phyloP scores from a whole-genome alignment of 2,113 vertebrate species.

The Haliaeetus leucogaster region DNA sequence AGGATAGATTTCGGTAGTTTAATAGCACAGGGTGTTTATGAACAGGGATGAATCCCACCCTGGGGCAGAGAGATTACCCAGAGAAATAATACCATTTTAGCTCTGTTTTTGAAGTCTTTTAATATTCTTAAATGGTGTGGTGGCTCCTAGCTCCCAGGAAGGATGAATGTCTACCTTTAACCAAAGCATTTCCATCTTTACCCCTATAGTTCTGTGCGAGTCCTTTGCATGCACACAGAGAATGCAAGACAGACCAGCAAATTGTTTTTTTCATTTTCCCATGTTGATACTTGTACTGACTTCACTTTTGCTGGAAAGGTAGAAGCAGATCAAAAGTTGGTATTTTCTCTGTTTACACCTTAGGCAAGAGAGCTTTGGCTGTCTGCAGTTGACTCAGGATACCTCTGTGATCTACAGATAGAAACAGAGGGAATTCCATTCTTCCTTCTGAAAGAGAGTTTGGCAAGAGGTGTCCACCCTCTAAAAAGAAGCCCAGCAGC shows the following conservation, averaged over 20 bases:
- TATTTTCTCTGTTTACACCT: conserved; percentile 28
- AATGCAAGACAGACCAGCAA: background rate
- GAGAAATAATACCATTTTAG: background rate
- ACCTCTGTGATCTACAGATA: background rate
- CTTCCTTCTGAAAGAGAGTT: background rate
- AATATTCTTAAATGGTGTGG: background rate
- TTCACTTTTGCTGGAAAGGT: background rate
- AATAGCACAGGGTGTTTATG: background rate
- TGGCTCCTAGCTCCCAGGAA: background rate
- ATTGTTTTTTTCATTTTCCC: background rate
- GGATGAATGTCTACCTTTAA: background rate
- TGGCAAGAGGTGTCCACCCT: background rate
- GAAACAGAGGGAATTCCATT: background rate
- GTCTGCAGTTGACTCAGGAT: background rate
- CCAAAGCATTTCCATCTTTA: background rate
- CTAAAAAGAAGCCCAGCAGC: background rate
- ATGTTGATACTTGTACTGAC: background rate
- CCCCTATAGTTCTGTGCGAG: background rate
- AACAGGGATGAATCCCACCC: background rate
- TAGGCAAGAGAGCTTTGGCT: background rate
- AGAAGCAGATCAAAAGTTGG: background rate
- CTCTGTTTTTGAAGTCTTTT: background rate
- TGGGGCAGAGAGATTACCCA: background rate
- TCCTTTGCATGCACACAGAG: background rate
- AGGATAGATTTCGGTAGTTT: background rate